Base-by-base conservation (phyloP, 2,888 invertebrate genomes). In the Chymomyza procnemis region DNA sequence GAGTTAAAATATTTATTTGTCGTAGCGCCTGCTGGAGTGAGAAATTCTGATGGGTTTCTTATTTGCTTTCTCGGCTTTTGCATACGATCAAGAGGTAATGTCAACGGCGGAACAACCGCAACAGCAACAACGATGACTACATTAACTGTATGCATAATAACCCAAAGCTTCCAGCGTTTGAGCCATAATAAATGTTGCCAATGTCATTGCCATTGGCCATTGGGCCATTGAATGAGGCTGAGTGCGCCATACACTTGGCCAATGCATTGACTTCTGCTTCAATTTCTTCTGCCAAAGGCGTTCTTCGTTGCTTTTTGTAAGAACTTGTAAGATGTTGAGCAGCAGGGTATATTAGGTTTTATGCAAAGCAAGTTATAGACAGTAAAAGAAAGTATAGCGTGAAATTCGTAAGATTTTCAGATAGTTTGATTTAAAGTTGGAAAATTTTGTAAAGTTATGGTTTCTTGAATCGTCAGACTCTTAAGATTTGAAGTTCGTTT, bases 1-100 rank as follows among this genome's bases (percentile, higher is more conserved):
- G 88, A 86, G 82, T 75, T 87, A 88, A 82, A 88, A 88, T 88
- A 88, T 88, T 88, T 88, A 88, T 88, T 88, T 88, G 87, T 87
- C 88, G 88, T 87, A 88, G 87, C 87, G 87, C 87, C 87, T 88
- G 79, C 58, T 87, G 82, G 86, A 88, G 87, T 88, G 88, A 88
- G 87, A 84, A 84, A 84, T 84, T 86, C 83, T 84, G 83, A 84
- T 84, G 83, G 83, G 86, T 84, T 84, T 84, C 83, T 84, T 84
- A 84, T 84, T 84, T 84, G 83, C 87, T 76, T 76, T 72, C 67
- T 65, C 70, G 73, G 77, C 71, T 68, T 85, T 80, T 82, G 83
- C 84, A 80, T 82, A 80, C 76, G 76, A 64, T 57, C 70, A 61
- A 4, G 26, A n/a, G 56, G 26, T 16, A 56, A 14, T 21, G 46